Evolutionary conservation across 2,888 invertebrate species (phyloP), one percentile per base, ranked within the genome.

Genomic region (Hofmannophila pseudospretella): DNA sequence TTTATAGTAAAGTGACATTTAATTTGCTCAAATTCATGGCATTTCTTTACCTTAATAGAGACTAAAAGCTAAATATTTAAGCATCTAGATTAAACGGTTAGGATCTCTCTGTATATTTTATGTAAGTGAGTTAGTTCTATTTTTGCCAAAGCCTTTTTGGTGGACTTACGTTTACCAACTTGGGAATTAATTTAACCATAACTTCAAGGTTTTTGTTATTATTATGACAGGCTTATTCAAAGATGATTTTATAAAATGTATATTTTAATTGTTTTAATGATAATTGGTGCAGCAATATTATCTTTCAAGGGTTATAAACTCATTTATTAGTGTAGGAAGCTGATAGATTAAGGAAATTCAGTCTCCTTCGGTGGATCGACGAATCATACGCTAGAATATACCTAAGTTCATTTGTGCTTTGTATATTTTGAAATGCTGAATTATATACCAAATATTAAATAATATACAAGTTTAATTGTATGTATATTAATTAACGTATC

Each of bases 351-450:
- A 42, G 47, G 40, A 54, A 57, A 33, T 51, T 62, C 61, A 54
- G 78, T 79, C 73, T 76, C 77, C 78, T 44, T 44, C 1, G 38
- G 9, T 45, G 77, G 81, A 74, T 73, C 28, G 73, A 82, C 72
- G 55, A 71, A 74, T 84, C 86, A 86, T 86, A 85, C 84, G 86
- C 86, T 86, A 86, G 86, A 84, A 80, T 81, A 80, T 76, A 82
- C 86, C 86, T 84, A 86, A 86, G 86, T 78, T 67, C 67, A 55
- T 74, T 62, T 61, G 57, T 72, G 84, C 84, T 85, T 82, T 86
- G 84, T 86, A 86, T 62, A 77, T 71, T 73, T 51, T 45, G 30
- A 57, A 66, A 66, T 49, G 79, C 81, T 73, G 63, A 61, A 58
- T 58, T 69, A 70, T 57, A 73, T 61, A 80, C 76, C 76, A 77